Conservation (phyloP, 2,797 vertebrate species). For the Galago senegalensis region DNA sequence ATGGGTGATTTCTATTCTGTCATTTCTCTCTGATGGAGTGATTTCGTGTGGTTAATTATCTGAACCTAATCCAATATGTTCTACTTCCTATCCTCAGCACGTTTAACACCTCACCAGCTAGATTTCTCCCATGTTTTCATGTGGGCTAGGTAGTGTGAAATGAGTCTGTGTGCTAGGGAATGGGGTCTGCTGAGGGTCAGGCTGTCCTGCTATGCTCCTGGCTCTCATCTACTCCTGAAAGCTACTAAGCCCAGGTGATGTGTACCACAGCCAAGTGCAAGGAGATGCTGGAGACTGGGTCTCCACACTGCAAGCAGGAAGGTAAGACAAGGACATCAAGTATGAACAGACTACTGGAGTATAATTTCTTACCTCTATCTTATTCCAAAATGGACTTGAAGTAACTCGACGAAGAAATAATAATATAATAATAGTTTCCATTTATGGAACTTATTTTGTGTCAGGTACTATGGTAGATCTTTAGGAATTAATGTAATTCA, state of each 20-base stretch:
- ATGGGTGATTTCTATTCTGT: not conserved
- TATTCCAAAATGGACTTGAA: not conserved
- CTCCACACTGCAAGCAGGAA: not conserved
- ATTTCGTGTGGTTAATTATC: constrained; percentile 36
- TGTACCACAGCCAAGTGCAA: not conserved
- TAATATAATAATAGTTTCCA: not conserved
- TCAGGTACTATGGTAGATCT: not conserved
- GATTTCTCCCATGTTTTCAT: not conserved
- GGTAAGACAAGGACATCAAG: not conserved
- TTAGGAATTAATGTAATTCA: not conserved
- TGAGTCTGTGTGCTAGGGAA: not conserved
- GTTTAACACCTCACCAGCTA: not conserved
- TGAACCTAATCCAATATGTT: not conserved
- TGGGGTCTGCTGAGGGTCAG: not conserved
- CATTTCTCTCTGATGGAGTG: not conserved
- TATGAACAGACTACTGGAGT: not conserved
- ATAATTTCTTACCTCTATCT: not conserved
- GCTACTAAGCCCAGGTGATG: not conserved
- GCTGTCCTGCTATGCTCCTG: not conserved
- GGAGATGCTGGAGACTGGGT: not conserved
- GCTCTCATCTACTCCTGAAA: not conserved
- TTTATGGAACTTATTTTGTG: not conserved
- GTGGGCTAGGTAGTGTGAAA: not conserved
- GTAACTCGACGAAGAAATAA: not conserved
- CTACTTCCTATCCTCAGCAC: not conserved